Conservation (phyloP, 2,797 vertebrate genomes). For the Karalla daura region DNA sequence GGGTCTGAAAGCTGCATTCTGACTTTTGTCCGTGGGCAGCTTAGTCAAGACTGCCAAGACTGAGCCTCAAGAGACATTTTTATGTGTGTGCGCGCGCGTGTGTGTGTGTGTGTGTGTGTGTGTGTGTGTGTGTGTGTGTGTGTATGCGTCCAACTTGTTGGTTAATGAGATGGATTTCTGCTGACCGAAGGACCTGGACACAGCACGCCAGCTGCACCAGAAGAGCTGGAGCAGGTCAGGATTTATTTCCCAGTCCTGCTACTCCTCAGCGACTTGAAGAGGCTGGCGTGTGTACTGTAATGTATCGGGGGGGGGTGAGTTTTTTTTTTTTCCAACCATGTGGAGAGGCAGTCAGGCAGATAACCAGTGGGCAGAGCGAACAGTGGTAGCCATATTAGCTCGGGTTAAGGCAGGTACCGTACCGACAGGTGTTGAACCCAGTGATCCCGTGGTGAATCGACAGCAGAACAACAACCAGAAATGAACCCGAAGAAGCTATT, state of each 20-base stretch:
- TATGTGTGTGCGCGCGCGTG: slow-evolving; percentile 4
- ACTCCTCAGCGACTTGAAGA: slow-evolving; percentile 32
- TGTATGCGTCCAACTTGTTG: slow-evolving; percentile 1
- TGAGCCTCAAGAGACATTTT: slow-evolving; percentile 29
- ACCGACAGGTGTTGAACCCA: slow-evolving; percentile 40
- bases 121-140: not conserved
- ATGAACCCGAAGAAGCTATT: slow-evolving; percentile 21
- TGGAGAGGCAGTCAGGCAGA: slow-evolving; percentile 31
- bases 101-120: slow-evolving; percentile 11
- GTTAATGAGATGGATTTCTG: slow-evolving; percentile 58
- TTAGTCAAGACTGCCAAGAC: slow-evolving; percentile 49
- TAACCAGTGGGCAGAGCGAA: slow-evolving; percentile 39
- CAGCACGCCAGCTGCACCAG: slow-evolving; percentile 29
- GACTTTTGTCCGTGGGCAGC: slow-evolving; percentile 49
- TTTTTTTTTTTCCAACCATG: slow-evolving; percentile 43
- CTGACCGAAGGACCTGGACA: slow-evolving; percentile 49
- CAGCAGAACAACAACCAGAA: slow-evolving; percentile 11
- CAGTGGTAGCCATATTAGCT: slow-evolving; percentile 32
- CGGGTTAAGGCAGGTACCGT: slow-evolving; percentile 7
- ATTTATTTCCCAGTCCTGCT: slow-evolving; percentile 40
- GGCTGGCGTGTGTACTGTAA: slow-evolving; percentile 18
- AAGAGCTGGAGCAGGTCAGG: slow-evolving; percentile 39
- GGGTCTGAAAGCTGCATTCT: slow-evolving; percentile 20
- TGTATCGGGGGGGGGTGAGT: slow-evolving; percentile 15
- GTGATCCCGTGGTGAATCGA: slow-evolving; percentile 11